A percentile compares a stretch with the other conserved stretches of the same genome.
Conservation (phyloP, 2,113 vertebrate species). For the Siphamia tubifer region DNA sequence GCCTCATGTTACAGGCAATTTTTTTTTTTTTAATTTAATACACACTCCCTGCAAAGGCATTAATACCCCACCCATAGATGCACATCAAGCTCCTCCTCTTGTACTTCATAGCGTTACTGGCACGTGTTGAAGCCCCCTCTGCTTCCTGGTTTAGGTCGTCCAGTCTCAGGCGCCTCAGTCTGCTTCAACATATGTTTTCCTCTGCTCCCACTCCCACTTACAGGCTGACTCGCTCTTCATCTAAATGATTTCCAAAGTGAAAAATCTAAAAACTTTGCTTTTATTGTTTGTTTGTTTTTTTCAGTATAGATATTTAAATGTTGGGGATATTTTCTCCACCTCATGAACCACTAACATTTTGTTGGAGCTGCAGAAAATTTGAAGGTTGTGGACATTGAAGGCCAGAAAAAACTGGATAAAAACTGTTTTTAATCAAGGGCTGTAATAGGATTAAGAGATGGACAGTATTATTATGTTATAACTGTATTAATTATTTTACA, state of each 20-base stretch:
- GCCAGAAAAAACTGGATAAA: no score
- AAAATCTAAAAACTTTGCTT: no score
- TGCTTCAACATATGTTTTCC: neutral
- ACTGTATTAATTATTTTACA: no score
- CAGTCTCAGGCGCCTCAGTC: neutral
- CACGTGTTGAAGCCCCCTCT: slow-evolving; percentile 23
- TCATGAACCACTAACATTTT: neutral
- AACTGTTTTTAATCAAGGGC: no score
- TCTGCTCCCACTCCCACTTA: neutral
- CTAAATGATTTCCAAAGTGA: no score
- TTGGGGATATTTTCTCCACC: neutral
- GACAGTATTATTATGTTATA: no score
- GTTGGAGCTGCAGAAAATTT: neutral
- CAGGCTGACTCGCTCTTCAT: neutral
- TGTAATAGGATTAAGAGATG: no score
- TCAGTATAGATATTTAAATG: neutral
- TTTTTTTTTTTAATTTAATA: neutral
- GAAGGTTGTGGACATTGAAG: no score
- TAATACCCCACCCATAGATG: neutral
- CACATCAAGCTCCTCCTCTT: slow-evolving; percentile 36
- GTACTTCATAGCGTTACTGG: neutral
- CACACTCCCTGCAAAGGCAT: neutral
- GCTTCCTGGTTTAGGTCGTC: slow-evolving; percentile 14
- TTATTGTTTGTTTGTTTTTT: no score
- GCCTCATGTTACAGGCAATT: slow-evolving; percentile 13